A percentile compares a stretch with the other conserved stretches of the same genome.
These are phyloP conservation scores for Lordiphosa fenestrarum DNA, from an alignment of 2,888 invertebrate species.

Conservation along the genomic window DNA sequence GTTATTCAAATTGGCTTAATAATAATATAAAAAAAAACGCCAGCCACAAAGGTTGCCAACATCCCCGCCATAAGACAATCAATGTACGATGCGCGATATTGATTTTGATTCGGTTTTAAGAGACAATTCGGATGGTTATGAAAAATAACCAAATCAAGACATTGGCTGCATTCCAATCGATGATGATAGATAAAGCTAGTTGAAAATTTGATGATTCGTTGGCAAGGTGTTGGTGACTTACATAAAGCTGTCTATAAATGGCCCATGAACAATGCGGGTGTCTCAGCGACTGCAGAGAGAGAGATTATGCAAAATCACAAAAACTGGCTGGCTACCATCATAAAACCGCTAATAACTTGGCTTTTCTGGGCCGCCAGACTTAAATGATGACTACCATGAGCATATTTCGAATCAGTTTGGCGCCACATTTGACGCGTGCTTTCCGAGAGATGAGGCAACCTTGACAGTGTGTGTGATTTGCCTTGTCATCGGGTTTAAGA, in stretches of 20 bases:
- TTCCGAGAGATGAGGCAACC: conserved; percentile 23
- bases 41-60: conserved; percentile 48
- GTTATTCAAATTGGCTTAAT: conserved; percentile 43
- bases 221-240: conserved; percentile 18
- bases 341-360: conserved; percentile 28
- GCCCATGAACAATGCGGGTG: conserved; percentile 60
- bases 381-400: conserved; percentile 23
- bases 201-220: conserved; percentile 35
- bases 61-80: conserved; percentile 38
- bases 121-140: conserved; percentile 62
- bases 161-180: conserved; percentile 43
- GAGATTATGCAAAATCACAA: conserved; percentile 52
- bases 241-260: conserved; percentile 47
- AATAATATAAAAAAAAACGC: conserved; percentile 18
- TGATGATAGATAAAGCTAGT: conserved; percentile 36
- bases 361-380: conserved; percentile 14
- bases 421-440: conserved; percentile 60
- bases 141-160: conserved; percentile 36
- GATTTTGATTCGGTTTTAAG: conserved; percentile 60
- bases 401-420: conserved; percentile 53
- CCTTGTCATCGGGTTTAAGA: conserved; percentile 37
- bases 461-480: conserved; percentile 25
- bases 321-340: conserved; percentile 13
- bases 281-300: conserved; percentile 37
- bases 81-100: conserved; percentile 56